A percentile compares a stretch with the other conserved stretches of the same genome.
phyloP scores from a whole-genome alignment of 2,888 invertebrate genomes.

The Cloeon dipterum region DNA sequence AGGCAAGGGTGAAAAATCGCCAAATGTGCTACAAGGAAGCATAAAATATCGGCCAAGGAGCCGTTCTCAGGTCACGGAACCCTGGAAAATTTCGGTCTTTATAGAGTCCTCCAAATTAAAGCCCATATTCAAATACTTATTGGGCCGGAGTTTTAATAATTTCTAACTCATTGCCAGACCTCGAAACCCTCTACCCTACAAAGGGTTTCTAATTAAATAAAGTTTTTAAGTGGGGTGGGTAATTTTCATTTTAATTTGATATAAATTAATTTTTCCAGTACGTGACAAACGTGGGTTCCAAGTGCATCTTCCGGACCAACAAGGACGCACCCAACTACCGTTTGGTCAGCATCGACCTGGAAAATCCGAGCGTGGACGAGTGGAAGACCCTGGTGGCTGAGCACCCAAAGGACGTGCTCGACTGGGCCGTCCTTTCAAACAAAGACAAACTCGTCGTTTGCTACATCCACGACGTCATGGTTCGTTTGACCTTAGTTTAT shows the following conservation, averaged over 20 bases:
- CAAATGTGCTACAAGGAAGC: too few species aligned
- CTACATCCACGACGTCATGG: slow-evolving; percentile 89
- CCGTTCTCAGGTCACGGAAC: too few species aligned
- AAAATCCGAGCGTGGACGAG: slow-evolving; percentile 42
- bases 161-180: too few species aligned
- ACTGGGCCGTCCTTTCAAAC: slow-evolving; percentile 70
- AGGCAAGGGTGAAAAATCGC: too few species aligned
- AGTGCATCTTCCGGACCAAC: slow-evolving; percentile 76
- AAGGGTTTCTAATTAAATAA: too few species aligned
- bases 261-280: slow-evolving; percentile 36
- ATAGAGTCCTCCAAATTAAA: too few species aligned
- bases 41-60: too few species aligned
- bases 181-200: too few species aligned
- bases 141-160: too few species aligned
- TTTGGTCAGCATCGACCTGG: slow-evolving; percentile 60
- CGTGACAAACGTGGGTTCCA: slow-evolving; percentile 63
- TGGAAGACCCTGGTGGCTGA: slow-evolving; percentile 72
- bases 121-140: too few species aligned
- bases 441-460: slow-evolving; percentile 65
- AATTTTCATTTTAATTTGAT: background rate
- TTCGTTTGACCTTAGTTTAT: slow-evolving; percentile 17
- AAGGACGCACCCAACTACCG: slow-evolving; percentile 82
- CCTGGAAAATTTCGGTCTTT: too few species aligned
- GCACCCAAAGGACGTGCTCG: slow-evolving; percentile 65
- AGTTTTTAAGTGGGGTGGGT: too few species aligned